Base-by-base conservation (phyloP, 2,113 vertebrate genomes). In the Blennius ocellaris region DNA sequence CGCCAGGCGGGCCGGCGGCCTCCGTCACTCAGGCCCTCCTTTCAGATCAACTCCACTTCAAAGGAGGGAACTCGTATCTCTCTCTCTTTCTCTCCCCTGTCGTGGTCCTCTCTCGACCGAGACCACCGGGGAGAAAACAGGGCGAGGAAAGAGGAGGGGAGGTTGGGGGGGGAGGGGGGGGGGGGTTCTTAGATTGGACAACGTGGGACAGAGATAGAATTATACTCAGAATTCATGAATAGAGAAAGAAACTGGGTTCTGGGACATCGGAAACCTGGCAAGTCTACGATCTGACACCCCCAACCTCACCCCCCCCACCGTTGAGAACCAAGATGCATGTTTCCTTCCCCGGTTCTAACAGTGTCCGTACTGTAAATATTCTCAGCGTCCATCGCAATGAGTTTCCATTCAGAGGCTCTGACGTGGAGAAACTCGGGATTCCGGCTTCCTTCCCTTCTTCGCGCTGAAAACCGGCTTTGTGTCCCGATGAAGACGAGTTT, bases 41-140 rank as follows among this genome's bases (percentile, higher is more conserved):
- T 82, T 83, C 53, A 76, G 62, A 65, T 72, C 67, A 10, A 9
- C 76, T 71, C 65, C 6, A 87, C 91, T 92, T 93, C 92, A 93
- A 94, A 93, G 90, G 62, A 69, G 71, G 73, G 76, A 86, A 77
- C 88, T 91, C 80, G 81, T 30, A 2, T 91, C 88, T 83, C 82
- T 84, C 81, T 85, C 84, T 85, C 64, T 30, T 4, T 91, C 88
- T 83, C 82, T 84, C 81, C 84, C 84, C 86, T 67, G 82, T 58
- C 63, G 84, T 37, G 76, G 84, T 82, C 78, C 69, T 82, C 73
- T 61, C 60, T 60, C 12, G 40, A 44, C 8, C 5, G 45, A 78
- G 90, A 92, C 89, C 91, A 92, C 89, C 91, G 36, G 51, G 81
- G 78, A 91, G 78, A 72, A 71, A 84, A 75, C n/a, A 62, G 70